Conservation (phyloP, 2,888 invertebrate species). For the Calameuta pallipes region DNA sequence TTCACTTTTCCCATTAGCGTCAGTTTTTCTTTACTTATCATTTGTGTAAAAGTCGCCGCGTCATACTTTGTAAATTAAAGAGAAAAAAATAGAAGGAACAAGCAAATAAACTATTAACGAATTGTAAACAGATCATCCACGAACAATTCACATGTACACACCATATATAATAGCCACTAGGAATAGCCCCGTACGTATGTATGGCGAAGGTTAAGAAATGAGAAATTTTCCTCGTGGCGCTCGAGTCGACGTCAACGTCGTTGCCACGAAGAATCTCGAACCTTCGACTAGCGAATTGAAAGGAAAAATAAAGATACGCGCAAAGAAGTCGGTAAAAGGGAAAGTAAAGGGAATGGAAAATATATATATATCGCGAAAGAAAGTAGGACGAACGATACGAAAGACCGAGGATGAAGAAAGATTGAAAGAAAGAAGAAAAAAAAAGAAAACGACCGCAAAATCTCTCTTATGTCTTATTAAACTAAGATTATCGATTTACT, state of each 20-base stretch:
- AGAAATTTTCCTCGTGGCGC: too few relatives aligned
- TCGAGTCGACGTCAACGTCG: too few relatives aligned
- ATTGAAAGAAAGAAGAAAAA: conserved; percentile 22
- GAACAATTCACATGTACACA: too few relatives aligned
- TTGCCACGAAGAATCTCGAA: too few relatives aligned
- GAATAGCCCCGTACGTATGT: too few relatives aligned
- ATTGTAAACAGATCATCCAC: too few relatives aligned
- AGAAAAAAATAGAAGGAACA: conserved; percentile 17
- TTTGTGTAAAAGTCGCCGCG: conserved; percentile 60
- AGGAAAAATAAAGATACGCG: conserved; percentile 15
- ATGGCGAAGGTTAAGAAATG: too few relatives aligned
- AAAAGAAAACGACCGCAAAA: conserved; percentile 52
- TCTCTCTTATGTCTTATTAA: conserved; percentile 59
- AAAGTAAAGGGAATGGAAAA: conserved; percentile 23
- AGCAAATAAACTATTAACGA: too few relatives aligned
- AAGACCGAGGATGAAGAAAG: conserved; percentile 31
- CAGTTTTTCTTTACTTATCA: conserved; percentile 41
- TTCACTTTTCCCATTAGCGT: too few relatives aligned
- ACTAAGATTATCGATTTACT: conserved; percentile 44
- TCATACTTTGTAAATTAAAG: conserved; percentile 61
- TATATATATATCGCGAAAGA: conserved; percentile 24
- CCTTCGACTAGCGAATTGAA: too few relatives aligned
- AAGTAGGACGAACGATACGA: conserved; percentile 32
- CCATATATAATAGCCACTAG: too few relatives aligned
- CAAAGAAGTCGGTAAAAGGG: too few relatives aligned